A percentile compares a stretch with the other conserved stretches of the same genome.
Evolutionary conservation across 2,888 invertebrate species (phyloP).

Genomic region (Lampropteryx suffumata): DNA sequence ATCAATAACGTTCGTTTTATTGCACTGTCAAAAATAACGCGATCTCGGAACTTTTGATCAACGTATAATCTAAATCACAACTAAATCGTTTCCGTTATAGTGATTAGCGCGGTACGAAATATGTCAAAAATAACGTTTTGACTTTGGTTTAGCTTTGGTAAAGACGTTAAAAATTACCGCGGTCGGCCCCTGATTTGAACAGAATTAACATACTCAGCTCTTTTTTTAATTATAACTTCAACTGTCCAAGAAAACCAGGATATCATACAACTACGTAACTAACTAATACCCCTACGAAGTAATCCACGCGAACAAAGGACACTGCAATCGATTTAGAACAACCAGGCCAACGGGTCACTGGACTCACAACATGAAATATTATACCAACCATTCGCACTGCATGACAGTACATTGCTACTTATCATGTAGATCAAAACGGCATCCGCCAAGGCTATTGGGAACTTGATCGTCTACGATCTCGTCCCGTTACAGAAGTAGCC

Average conservation of each 20-base stretch:
- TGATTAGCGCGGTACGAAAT: too few species aligned
- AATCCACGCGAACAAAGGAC: conserved; percentile 38
- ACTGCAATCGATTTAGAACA: conserved; percentile 60
- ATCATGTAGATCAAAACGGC: conserved; percentile 19
- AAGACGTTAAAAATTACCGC: too few species aligned
- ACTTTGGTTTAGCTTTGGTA: too few species aligned
- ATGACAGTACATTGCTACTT: conserved; percentile 7
- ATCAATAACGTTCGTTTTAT: too few species aligned
- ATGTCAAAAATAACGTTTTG: too few species aligned
- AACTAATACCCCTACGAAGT: conserved; percentile 11
- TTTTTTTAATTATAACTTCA: too few species aligned
- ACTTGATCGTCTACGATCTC: conserved; percentile 34
- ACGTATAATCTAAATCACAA: too few species aligned
- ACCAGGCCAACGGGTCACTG: conserved; percentile 60
- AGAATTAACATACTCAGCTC: too few species aligned
- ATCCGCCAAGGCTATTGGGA: conserved; percentile 42
- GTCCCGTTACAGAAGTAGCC: conserved; percentile 31
- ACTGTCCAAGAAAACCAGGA: background rate
- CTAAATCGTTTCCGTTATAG: too few species aligned
- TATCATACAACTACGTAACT: conserved; percentile 7
- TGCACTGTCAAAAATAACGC: too few species aligned
- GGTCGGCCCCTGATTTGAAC: too few species aligned
- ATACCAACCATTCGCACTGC: conserved; percentile 27
- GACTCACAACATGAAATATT: conserved; percentile 31
- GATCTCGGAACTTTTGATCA: too few species aligned